Evolutionary conservation across 2,888 invertebrate genomes (phyloP), one percentile per base, ranked within the genome.

Genomic region (Xylophagus ater): DNA sequence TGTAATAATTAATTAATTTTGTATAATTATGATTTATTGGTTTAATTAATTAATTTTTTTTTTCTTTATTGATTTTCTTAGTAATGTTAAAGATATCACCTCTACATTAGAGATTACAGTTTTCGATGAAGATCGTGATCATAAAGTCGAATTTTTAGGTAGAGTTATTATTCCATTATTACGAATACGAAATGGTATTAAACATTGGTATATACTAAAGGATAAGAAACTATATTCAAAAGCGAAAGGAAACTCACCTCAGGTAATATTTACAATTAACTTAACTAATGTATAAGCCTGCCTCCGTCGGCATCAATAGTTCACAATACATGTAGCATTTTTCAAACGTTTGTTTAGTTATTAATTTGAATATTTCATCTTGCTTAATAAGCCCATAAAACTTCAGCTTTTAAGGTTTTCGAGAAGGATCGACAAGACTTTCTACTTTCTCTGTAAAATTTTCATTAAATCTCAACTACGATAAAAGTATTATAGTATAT

Each of bases 91-190:
- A 59, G 98, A 98, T 59, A 88, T 98, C 48, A 92, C 94, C 54
- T 85, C 90, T 37, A 79, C 88, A 34, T 67, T 98, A 48, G 97
- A 98, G 57, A 71, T 98, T 36, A 96, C 96, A 0, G 92, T 98
- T 0, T 97, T 82, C 62, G 97, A 98, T 57, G 97, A 98, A 66
- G 97, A 98, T 62, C 77, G 93, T 44, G 93, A 94, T 60, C 94
- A 96, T 62, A 96, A 96, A 63, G 93, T 92, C 9, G 97, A 98
- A 62, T 98, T 98, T 60, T 69, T 98, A 10, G 98, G 98, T 2
- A 90, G 88, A 63, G 69, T 96, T 8, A 79, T 81, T 3, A 78
- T 97, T 50, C 96, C 96, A 0, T 62, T 97, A 34, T 65, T 96
- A 39, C 73, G 77, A 53, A 82, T 97, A 50, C 73, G 80, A 47